phyloP scores from a whole-genome alignment of 2,797 vertebrate genomes.

The Sebastes jordani region DNA sequence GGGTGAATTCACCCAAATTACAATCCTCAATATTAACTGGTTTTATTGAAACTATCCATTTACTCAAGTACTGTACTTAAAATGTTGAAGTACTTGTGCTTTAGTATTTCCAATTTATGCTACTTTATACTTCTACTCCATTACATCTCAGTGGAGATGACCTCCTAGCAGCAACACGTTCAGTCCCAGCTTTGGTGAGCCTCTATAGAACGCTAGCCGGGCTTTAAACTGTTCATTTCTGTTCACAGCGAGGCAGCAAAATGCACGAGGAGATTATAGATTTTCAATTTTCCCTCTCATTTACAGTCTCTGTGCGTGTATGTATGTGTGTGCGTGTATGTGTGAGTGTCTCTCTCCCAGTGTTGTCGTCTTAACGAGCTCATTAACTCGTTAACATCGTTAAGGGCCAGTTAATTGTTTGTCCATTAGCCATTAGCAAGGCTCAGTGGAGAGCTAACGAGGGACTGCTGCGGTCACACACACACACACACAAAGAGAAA shows the following conservation, averaged over 20 bases:
- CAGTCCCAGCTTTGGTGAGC: background rate
- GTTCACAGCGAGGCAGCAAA: background rate
- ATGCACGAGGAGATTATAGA: background rate
- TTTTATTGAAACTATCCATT: background rate
- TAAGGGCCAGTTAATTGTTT: constrained; percentile 76
- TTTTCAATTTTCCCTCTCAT: background rate
- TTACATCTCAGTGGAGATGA: background rate
- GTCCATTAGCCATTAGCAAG: constrained; percentile 74
- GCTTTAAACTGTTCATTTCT: background rate
- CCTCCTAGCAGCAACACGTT: background rate
- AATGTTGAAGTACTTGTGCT: background rate
- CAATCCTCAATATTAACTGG: background rate
- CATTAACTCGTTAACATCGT: constrained; percentile 75
- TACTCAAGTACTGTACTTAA: background rate
- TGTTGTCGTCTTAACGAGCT: constrained; percentile 54
- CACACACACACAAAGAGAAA: background rate
- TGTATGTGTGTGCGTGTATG: background rate
- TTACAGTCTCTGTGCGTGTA: background rate
- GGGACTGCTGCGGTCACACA: constrained; percentile 36
- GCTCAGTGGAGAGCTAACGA: constrained; percentile 71
- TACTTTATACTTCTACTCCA: background rate
- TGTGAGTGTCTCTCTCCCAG: background rate
- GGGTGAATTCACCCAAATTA: background rate
- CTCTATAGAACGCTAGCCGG: background rate
- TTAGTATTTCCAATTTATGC: background rate